Base-by-base conservation (phyloP, 2,113 vertebrate species). In the Macheiramphus alcinus region DNA sequence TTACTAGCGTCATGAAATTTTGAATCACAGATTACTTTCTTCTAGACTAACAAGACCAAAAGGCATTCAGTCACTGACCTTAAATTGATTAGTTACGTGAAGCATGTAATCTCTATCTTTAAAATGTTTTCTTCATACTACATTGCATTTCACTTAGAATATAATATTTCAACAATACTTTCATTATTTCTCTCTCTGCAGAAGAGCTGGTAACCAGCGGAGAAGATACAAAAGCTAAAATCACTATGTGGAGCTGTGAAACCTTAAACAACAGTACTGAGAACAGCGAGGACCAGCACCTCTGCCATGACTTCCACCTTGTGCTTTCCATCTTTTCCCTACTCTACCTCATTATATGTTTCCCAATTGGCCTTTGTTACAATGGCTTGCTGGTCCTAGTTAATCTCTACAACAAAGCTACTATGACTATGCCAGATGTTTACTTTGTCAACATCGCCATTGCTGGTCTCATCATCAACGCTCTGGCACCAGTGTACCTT, bases 401-500 rank as follows among this genome's bases (percentile, higher is more conserved):
- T 73, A 99, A 99, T 96, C 98, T 99, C 80, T 98, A 98, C 80
- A 99, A 99, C 98, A 99, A 99, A 96, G 98, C 98, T 40, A 98
- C 99, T 50, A 99, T 99, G 99, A 99, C 99, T 48, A 99, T 99
- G 99, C 99, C 99, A 0, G 99, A 99, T 1, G 99, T 99, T 78
- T 99, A 99, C 94, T 99, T 99, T 3, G 99, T 99, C 93, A 99
- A 99, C 98, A 99, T 99, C 56, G 99, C 99, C 13, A 98, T 99
- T 1, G 99, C 99, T 0, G 99, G 99, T 22, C 98, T 99, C 20
- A 98, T 99, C 93, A 99, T 99, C 88, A 99, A 99, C 13, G 90
- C 98, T 16, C 98, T 99, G 96, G 99, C 99, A 2, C 99, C 99
- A 0, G 96, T 98, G 58, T 98, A 99, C 97, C 98, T 99, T 79